Evolutionary conservation across 37 sponge, comb jelly and placozoan genomes (phyloP).

Genomic region (Tethya wilhelma): DNA sequence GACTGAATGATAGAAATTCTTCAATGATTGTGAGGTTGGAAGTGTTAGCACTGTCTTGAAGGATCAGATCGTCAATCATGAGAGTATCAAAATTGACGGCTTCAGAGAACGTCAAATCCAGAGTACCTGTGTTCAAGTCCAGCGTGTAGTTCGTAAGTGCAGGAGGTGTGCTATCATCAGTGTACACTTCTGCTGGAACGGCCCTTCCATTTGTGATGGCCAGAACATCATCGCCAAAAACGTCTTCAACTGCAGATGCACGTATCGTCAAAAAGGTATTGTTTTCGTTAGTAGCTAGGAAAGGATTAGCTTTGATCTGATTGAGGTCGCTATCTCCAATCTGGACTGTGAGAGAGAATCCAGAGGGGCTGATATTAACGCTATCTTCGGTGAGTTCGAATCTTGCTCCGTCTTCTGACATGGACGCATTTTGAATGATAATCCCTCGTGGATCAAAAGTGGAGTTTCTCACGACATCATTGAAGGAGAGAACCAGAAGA

Average conservation of each 20-base stretch:
- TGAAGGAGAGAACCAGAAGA: slow-evolving; percentile 63
- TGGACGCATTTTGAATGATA: slow-evolving; percentile 46
- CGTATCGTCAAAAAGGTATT: slow-evolving; percentile 69
- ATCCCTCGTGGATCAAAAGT: slow-evolving; percentile 67
- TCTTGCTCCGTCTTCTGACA: slow-evolving; percentile 13
- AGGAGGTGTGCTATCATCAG: slow-evolving; percentile 65
- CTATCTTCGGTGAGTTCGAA: slow-evolving; percentile 44
- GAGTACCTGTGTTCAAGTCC: slow-evolving; percentile 54
- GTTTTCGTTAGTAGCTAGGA: slow-evolving; percentile 46
- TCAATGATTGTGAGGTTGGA: slow-evolving; percentile 3
- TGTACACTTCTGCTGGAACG: slow-evolving; percentile 29
- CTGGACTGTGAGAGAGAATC: slow-evolving; percentile 46
- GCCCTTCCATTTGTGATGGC: slow-evolving; percentile 85
- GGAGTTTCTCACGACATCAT: slow-evolving; percentile 63
- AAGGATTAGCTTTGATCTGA: slow-evolving; percentile 53
- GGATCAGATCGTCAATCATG: slow-evolving; percentile 5
- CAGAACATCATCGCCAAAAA: slow-evolving; percentile 68
- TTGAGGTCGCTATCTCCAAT: slow-evolving; percentile 72
- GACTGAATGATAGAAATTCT: slow-evolving; percentile 22
- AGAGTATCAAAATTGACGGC: slow-evolving; percentile 54
- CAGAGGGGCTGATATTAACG: slow-evolving; percentile 51
- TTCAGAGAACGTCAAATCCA: slow-evolving; percentile 76
- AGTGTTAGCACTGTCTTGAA: slow-evolving; percentile 44
- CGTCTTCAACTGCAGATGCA: slow-evolving; percentile 79
- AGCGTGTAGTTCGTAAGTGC: slow-evolving; percentile 63